Conservation (phyloP, 2,113 vertebrate genomes). For the Bombycilla garrulus region DNA sequence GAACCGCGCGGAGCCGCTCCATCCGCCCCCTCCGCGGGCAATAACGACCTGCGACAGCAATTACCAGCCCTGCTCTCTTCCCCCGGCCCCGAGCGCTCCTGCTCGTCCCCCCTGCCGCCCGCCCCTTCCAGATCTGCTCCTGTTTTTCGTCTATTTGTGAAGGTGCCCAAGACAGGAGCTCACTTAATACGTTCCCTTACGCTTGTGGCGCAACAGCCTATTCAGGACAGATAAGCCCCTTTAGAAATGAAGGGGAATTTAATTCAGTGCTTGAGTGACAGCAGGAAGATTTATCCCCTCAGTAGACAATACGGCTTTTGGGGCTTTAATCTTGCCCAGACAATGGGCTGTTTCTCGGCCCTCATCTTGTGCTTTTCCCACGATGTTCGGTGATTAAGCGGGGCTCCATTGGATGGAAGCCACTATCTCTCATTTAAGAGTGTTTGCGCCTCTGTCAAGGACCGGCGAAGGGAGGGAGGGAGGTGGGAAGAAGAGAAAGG, state of each 20-base stretch:
- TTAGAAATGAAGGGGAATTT: constrained; percentile 96
- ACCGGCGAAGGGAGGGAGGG: constrained; percentile 56
- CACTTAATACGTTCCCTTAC: constrained; percentile 85
- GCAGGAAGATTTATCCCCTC: constrained; percentile 98
- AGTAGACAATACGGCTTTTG: constrained; percentile 94
- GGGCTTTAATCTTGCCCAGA: constrained; percentile 97
- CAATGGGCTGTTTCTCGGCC: constrained; percentile 92
- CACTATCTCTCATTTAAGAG: constrained; percentile 89
- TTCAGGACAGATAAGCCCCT: constrained; percentile 99
- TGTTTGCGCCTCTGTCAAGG: constrained; percentile 78
- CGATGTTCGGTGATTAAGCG: constrained; percentile 93
- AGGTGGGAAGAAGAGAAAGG: constrained; percentile 62
- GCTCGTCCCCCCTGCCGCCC: constrained; percentile 47
- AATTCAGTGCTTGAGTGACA: constrained; percentile 99
- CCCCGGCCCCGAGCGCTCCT: constrained; percentile 57
- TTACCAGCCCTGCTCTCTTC: constrained; percentile 71
- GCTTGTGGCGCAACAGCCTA: constrained; percentile 93
- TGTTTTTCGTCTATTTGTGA: constrained; percentile 80
- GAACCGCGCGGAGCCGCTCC: constrained; percentile 51
- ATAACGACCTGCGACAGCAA: constrained; percentile 68
- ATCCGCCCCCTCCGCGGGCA: constrained; percentile 45
- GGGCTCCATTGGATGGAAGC: constrained; percentile 84
- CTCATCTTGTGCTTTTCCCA: constrained; percentile 91
- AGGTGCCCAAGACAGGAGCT: constrained; percentile 87
- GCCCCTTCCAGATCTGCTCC: constrained; percentile 45